phyloP scores from a whole-genome alignment of 2,888 invertebrate genomes.

The Coleophora flavipennella region DNA sequence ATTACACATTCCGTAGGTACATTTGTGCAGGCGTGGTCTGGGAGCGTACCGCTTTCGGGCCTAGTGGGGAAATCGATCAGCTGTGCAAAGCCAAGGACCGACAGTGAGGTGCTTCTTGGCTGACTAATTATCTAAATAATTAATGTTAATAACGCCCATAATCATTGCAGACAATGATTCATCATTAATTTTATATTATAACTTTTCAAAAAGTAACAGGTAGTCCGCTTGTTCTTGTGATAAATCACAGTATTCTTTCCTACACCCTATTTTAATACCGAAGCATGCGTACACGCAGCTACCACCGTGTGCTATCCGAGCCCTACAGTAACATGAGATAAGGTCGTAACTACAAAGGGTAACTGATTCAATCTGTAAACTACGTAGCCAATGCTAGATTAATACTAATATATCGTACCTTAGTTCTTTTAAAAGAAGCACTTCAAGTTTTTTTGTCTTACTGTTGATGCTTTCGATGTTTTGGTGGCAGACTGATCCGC shows the following conservation, averaged over 20 bases:
- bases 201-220: neutral
- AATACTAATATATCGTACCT: neutral
- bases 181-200: constrained; percentile 1
- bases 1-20: neutral
- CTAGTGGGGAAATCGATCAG: neutral
- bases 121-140: neutral
- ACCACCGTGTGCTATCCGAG: neutral
- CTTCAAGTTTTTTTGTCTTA: constrained; percentile 1
- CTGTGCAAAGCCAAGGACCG: neutral
- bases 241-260: neutral
- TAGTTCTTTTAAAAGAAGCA: neutral
- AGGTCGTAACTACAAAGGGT: neutral
- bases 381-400: neutral
- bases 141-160: constrained; percentile 1
- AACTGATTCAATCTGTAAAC: neutral
- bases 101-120: neutral
- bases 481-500: neutral
- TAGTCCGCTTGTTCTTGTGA: neutral
- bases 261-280: neutral
- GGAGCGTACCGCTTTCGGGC: neutral
- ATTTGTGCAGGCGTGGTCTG: constrained; percentile 1
- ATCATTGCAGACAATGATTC: neutral
- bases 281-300: neutral
- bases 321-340: neutral
- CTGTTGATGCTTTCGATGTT: neutral